These are phyloP conservation scores for Lepus americanus DNA, from an alignment of 2,113 vertebrate genomes.

Conservation along the genomic window DNA sequence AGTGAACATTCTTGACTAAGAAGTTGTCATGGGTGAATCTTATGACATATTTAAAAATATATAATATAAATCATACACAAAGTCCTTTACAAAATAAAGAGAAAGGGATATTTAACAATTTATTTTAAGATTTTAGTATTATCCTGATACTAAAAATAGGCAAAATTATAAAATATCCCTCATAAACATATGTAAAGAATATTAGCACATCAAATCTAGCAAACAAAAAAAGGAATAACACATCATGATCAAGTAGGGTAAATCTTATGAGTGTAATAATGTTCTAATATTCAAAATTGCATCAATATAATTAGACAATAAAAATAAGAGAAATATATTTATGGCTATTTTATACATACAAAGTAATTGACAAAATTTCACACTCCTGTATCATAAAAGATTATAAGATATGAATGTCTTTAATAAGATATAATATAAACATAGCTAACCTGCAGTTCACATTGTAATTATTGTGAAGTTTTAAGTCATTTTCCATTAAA, in stretches of 20 bases:
- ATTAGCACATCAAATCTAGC: no score
- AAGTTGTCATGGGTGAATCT: background rate
- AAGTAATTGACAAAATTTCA: background rate
- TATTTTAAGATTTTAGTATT: background rate
- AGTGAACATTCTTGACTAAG: background rate
- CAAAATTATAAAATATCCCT: background rate
- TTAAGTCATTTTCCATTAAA: background rate
- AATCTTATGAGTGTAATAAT: background rate
- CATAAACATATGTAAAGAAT: background rate
- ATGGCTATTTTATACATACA: background rate
- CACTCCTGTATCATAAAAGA: background rate
- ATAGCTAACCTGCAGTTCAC: background rate
- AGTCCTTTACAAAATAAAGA: background rate
- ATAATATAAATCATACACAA: background rate
- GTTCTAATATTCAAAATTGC: conserved; percentile 16
- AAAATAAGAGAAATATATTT: background rate
- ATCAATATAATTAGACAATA: background rate
- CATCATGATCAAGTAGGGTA: background rate
- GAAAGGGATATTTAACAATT: background rate
- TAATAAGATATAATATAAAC: background rate
- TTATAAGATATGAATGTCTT: background rate
- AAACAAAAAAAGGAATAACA: background rate
- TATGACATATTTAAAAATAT: conserved; percentile 12
- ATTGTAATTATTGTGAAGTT: background rate
- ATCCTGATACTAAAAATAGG: background rate